These are phyloP conservation scores for Bimastos eiseni DNA, from an alignment of 2,888 invertebrate genomes.

Conservation along the genomic window DNA sequence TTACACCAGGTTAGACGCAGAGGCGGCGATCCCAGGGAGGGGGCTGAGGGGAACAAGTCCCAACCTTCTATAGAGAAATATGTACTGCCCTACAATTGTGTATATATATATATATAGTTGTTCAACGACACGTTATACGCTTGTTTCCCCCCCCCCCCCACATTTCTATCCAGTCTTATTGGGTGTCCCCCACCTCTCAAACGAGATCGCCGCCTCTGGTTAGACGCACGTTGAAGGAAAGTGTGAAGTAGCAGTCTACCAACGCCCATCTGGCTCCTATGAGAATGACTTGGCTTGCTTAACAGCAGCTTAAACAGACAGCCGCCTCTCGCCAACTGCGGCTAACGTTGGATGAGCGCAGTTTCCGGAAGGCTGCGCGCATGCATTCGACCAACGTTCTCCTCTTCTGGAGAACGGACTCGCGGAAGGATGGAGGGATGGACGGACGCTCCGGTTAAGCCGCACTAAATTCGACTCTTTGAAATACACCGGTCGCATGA, in stretches of 20 bases:
- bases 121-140: too few species aligned
- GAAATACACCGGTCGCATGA: not conserved
- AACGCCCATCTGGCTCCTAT: too few species aligned
- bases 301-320: not conserved
- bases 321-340: not conserved
- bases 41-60: too few species aligned
- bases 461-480: not conserved
- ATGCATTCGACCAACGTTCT: not conserved
- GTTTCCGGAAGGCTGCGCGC: not conserved
- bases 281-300: not conserved
- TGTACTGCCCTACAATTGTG: too few species aligned
- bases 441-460: not conserved
- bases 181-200: too few species aligned
- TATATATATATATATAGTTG: too few species aligned
- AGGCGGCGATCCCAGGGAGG: too few species aligned
- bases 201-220: too few species aligned
- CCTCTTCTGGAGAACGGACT: not conserved
- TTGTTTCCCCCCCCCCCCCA: too few species aligned
- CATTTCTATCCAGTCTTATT: too few species aligned
- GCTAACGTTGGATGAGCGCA: not conserved
- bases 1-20: not conserved
- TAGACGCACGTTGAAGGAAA: not conserved
- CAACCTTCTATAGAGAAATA: too few species aligned
- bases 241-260: not conserved
- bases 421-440: too few species aligned